Base-by-base conservation (phyloP, 2,888 invertebrate species). In the Eupithecia subumbrata region DNA sequence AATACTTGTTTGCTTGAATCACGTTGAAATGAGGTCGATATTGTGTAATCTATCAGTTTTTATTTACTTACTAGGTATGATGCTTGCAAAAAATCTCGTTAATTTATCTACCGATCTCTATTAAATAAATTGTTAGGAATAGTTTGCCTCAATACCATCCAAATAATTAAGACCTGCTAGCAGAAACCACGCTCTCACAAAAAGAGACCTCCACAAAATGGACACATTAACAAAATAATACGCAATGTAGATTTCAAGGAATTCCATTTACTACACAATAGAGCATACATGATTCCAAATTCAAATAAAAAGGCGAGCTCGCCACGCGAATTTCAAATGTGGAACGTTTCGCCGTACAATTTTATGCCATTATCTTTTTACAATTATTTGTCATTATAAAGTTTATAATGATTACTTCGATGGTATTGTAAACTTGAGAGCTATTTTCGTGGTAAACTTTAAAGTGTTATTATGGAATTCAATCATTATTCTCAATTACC, bases 401-500 rank as follows among this genome's bases (percentile, higher is more conserved):
- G 43, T 73, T 68, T 72, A 66, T 74, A 74, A 71, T 76, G 71
- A 70, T 72, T 37, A 72, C 70, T 18, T 64, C 34, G 72, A 69
- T 64, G 52, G 71, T 73, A 69, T 72, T 56, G 73, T 71, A 68
- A 70, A 70, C 77, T 71, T 52, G 45, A 73, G 75, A 75, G 71
- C 66, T 71, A 77, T 77, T 74, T 74, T 77, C 63, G 71, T 73
- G 48, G 72, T 72, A 69, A 56, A 43, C 60, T 78, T 93, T 91
- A 90, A 87, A 91, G 91, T 90, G 90, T 89, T 92, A 93, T 91
- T 92, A 68, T 91, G 88, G 84, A 91, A 91, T 93, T 92, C 91
- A 90, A 93, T 92, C 92, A 93, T 92, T 90, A 92, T 92, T 93
- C 92, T 90, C 91, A 91, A 92, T 92, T 92, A 91, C 90, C 88